Evolutionary conservation across 2,888 invertebrate species (phyloP).

Genomic region (Sussaba pulchella): DNA sequence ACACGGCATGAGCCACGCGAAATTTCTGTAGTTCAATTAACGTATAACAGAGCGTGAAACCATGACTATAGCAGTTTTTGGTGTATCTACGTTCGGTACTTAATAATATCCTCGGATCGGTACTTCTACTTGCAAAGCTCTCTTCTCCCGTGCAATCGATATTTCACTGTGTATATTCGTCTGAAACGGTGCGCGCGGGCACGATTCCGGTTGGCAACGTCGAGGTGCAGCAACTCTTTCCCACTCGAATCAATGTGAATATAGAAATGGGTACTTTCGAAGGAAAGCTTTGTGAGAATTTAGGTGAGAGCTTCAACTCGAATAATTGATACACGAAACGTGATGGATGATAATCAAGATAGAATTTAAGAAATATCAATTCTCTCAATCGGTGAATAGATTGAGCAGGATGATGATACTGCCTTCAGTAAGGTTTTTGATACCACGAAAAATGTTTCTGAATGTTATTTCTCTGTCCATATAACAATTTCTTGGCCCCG

Average conservation of each 20-base stretch:
- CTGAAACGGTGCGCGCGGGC: conserved; percentile 57
- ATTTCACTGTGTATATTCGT: conserved; percentile 60
- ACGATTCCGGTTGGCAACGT: conserved; percentile 45
- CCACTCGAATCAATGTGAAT: conserved; percentile 34
- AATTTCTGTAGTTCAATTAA: conserved; percentile 76
- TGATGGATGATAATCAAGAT: conserved; percentile 6
- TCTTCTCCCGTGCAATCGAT: conserved; percentile 62
- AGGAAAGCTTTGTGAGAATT: conserved; percentile 21
- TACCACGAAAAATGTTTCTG: conserved; percentile 9
- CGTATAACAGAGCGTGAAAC: conserved; percentile 63
- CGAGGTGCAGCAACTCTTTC: conserved; percentile 20
- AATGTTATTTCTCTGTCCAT: conserved; percentile 45
- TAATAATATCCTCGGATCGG: conserved; percentile 39
- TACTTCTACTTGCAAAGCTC: conserved; percentile 57
- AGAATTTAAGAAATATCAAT: conserved; percentile 34
- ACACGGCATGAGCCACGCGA: conserved; percentile 65
- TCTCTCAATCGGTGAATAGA: background rate
- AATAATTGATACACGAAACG: conserved; percentile 55
- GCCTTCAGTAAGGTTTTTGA: background rate
- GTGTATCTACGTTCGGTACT: conserved; percentile 39
- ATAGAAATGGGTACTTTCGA: conserved; percentile 10
- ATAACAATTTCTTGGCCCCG: conserved; percentile 59
- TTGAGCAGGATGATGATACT: background rate
- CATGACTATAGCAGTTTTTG: background rate
- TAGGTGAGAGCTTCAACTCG: conserved; percentile 24